Conservation (phyloP, 2,888 invertebrate genomes). For the Resseliella maxima region DNA sequence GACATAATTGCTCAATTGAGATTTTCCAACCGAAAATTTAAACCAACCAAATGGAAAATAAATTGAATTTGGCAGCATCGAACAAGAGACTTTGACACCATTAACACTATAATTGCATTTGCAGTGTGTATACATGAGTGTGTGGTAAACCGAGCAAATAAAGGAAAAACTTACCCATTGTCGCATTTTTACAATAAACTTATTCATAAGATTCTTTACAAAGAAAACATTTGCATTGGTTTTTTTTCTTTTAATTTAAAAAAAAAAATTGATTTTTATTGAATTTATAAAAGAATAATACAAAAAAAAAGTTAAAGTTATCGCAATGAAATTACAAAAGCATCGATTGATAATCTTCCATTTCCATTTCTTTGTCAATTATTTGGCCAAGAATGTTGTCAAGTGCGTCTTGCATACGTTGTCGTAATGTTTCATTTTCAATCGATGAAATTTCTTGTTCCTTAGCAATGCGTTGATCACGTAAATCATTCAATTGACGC, state of each 20-base stretch:
- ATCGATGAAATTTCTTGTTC: conserved; percentile 86
- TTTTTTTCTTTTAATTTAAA: not conserved
- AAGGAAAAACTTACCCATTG: conserved; percentile 25
- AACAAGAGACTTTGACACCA: conserved; percentile 15
- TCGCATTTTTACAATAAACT: not conserved
- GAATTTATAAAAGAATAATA: not conserved
- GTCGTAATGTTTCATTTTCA: conserved; percentile 84
- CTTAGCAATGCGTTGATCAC: conserved; percentile 79
- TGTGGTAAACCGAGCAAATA: conserved; percentile 41
- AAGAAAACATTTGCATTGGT: too few species aligned
- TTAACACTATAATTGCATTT: conserved; percentile 31
- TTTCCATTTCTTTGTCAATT: conserved; percentile 80
- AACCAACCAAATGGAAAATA: conserved; percentile 25
- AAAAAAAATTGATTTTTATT: conserved; percentile 23
- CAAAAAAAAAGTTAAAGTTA: not conserved
- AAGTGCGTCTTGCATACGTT: conserved; percentile 84
- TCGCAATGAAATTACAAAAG: conserved; percentile 4
- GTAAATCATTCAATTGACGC: conserved; percentile 80
- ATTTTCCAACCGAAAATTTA: not conserved
- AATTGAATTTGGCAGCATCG: conserved; percentile 41
- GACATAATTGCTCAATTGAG: conserved; percentile 49
- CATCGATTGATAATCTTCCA: conserved; percentile 61
- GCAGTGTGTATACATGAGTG: not conserved
- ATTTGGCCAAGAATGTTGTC: conserved; percentile 84
- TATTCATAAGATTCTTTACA: not conserved